These are phyloP conservation scores for Neolamprologus tretocephalus DNA, from an alignment of 2,113 vertebrate species.

Conservation along the genomic window DNA sequence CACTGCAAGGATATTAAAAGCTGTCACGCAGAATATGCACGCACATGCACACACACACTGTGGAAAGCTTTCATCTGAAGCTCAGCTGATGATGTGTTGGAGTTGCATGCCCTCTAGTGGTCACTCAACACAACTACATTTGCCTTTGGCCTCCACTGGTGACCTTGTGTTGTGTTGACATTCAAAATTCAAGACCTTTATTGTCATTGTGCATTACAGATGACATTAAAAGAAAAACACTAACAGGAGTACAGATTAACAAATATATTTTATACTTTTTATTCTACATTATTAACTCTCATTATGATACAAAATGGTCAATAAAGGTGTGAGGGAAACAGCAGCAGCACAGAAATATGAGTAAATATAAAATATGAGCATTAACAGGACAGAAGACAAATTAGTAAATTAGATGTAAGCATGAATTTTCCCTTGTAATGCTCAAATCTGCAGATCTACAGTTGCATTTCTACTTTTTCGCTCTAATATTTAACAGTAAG, in stretches of 20 bases:
- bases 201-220: neutral
- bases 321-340: neutral
- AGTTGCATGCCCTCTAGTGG: constrained; percentile 48
- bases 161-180: constrained; percentile 35
- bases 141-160: neutral
- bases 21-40: neutral
- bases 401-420: neutral
- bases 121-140: neutral
- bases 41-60: neutral
- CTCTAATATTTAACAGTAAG: neutral
- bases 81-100: neutral
- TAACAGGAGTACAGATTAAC: neutral
- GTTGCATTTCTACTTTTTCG: neutral
- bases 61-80: neutral
- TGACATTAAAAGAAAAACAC: neutral
- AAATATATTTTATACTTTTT: neutral
- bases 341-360: neutral
- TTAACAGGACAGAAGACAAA: neutral
- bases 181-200: neutral
- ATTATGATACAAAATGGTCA: neutral
- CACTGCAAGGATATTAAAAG: neutral
- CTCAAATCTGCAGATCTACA: neutral
- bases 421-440: neutral
- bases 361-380: neutral
- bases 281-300: neutral